A percentile compares a stretch with the other conserved stretches of the same genome.
Conservation (phyloP, 2,797 vertebrate genomes). For the Arrhamphus sclerolepis region DNA sequence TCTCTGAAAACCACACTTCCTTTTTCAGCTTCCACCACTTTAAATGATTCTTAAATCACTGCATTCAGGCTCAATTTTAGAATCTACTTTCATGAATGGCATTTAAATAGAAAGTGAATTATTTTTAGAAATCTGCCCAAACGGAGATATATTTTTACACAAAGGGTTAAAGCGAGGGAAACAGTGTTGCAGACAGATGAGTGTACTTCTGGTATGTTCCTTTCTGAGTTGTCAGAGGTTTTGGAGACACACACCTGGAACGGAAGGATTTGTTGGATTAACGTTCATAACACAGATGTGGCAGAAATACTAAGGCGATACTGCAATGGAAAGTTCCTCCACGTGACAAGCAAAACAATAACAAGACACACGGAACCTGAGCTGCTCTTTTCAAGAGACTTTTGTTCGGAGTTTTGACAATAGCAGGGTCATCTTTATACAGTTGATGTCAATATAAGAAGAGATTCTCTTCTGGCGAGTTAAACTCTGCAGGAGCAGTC, state of each 20-base stretch:
- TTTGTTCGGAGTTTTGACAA: background rate
- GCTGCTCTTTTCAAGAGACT: slow-evolving; percentile 3
- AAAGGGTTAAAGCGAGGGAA: no score
- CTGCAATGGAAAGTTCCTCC: slow-evolving; percentile 22
- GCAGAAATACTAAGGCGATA: slow-evolving; percentile 21
- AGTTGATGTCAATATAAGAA: slow-evolving; percentile 21
- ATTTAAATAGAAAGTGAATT: no score
- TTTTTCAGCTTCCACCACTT: no score
- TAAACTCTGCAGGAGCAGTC: slow-evolving; percentile 25
- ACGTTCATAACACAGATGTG: slow-evolving; percentile 34
- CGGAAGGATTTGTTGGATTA: background rate
- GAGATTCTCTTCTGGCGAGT: slow-evolving; percentile 7
- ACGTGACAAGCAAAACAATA: slow-evolving; percentile 5
- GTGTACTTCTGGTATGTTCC: background rate
- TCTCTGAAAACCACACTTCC: no score
- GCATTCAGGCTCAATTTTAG: no score
- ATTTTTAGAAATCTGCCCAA: no score
- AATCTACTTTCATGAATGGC: no score
- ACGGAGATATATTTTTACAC: no score
- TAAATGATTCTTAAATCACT: no score
- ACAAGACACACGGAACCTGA: slow-evolving; percentile 23
- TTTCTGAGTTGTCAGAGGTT: background rate
- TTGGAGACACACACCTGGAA: slow-evolving; percentile 15
- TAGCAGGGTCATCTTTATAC: slow-evolving; percentile 6
- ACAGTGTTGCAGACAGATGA: no score